Percentiles rank a stretch among this genome's conserved stretches.
Evolutionary conservation across 2,113 vertebrate species (phyloP).

Genomic region (Microtus richardsoni): DNA sequence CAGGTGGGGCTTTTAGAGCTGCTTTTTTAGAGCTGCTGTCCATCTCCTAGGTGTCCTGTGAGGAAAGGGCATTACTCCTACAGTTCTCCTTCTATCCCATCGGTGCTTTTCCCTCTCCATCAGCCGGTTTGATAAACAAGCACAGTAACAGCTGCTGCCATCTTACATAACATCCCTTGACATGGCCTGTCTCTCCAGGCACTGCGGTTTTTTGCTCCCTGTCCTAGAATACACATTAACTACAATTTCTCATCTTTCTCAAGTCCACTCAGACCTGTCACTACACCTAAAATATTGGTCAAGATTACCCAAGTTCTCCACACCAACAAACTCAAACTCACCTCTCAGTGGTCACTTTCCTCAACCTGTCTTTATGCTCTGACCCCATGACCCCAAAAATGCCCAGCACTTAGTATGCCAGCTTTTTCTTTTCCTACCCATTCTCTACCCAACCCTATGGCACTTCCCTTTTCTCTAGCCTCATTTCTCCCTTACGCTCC

Average conservation of each 20-base stretch:
- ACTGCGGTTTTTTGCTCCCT: neutral
- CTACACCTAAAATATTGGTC: neutral
- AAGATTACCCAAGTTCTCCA: neutral
- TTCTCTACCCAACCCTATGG: neutral
- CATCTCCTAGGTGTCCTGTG: neutral
- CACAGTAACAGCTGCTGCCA: neutral
- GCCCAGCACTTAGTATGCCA: neutral
- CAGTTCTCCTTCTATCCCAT: neutral
- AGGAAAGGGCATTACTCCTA: neutral
- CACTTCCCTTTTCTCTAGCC: neutral
- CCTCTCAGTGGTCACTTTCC: neutral
- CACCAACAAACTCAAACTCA: neutral
- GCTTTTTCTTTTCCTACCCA: neutral
- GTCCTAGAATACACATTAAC: neutral
- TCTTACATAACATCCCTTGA: neutral
- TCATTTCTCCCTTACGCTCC: neutral
- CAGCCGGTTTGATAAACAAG: neutral
- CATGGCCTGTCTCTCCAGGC: too few species aligned
- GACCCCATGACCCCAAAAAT: neutral
- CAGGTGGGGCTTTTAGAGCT: neutral
- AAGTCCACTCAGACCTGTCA: neutral
- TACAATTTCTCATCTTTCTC: neutral
- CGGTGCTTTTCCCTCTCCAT: too few species aligned
- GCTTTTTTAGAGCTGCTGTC: neutral
- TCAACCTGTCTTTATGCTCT: neutral